Base-by-base conservation (phyloP, 2,797 vertebrate species). In the Lepilemur ruficaudatus region DNA sequence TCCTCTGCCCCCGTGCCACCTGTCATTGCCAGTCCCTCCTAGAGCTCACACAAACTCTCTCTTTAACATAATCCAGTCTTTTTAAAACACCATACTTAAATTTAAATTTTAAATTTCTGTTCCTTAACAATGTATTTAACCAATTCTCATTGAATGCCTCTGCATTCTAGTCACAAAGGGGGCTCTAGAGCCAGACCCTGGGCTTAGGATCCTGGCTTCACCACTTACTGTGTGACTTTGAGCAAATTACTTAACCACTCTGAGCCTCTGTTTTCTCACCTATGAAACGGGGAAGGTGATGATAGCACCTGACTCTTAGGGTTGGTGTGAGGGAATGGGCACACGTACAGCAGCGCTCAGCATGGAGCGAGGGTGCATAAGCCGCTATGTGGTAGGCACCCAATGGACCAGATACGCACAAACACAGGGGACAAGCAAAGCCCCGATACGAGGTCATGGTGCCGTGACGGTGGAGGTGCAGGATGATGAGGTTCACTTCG, bases 381-480 rank as follows among this genome's bases (percentile, higher is more conserved):
- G 41, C 3, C 0, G 0, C 72, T 61, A 0, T 7, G n/a, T 5
- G 11, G 22, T 14, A 22, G 35, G 12, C 30, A 6, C 8, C 0
- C 11, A 7, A 23, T 1, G 35, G 41, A 25, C 48, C 35, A 22
- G 41, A 65, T 9, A 22, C 72, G 46, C 65, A 79, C 7, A 52
- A 38, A 59, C 41, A 59, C n/a, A 2, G 1, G 70, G 25, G 48
- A 14, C 79, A 12, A 7, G 79, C 30, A 52, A 30, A 2, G 32
- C 28, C 25, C 5, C 79, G 1, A 1, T 0, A 2, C 5, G 2
- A n/a, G 38, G 32, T 46, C 25, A 1, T 1, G 0, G 4, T 4
- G 18, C 41, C 1, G 2, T 3, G 9, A 28, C 11, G 10, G 55
- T 12, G 23, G 38, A 65, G 63, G 35, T 2, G 1, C 6, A 23